phyloP scores from a whole-genome alignment of 2,797 vertebrate genomes.

The Ctenopoma kingsleyae region DNA sequence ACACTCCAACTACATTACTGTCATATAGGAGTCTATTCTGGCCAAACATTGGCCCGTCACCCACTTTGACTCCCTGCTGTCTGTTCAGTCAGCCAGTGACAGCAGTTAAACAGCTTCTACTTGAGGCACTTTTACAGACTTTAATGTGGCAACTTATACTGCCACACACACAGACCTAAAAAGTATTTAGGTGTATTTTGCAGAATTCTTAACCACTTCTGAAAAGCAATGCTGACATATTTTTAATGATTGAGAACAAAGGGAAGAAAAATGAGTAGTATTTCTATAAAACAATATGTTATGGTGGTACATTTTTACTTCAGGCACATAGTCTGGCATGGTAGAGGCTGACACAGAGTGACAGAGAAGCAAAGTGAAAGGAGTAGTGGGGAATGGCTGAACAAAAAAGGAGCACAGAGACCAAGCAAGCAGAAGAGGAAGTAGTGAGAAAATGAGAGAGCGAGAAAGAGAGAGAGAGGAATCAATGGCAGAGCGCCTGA shows the following conservation, averaged over 20 bases:
- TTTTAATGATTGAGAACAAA: constrained; percentile 50
- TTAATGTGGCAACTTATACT: constrained; percentile 62
- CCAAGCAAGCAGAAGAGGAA: constrained; percentile 39
- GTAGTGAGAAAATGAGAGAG: constrained; percentile 49
- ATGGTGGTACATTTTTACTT: constrained; percentile 53
- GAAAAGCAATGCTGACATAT: constrained; percentile 37
- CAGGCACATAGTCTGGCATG: constrained; percentile 9
- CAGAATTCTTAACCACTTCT: constrained; percentile 23
- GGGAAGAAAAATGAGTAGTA: constrained; percentile 35
- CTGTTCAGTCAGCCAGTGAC: constrained; percentile 76
- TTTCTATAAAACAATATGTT: constrained; percentile 61
- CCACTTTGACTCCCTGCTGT: constrained; percentile 76
- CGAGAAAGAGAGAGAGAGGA: constrained; percentile 32
- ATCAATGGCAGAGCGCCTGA: constrained; percentile 83
- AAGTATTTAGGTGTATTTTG: constrained; percentile 33
- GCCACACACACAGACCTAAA: constrained; percentile 15
- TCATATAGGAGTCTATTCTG: constrained; percentile 80
- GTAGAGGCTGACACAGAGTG: constrained; percentile 23
- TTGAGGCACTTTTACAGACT: constrained; percentile 71
- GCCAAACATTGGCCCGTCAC: constrained; percentile 76
- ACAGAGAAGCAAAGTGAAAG: constrained; percentile 60
- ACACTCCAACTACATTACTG: constrained; percentile 81
- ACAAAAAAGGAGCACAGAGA: constrained; percentile 37
- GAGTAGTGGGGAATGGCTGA: constrained; percentile 41
- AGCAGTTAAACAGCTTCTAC: constrained; percentile 74